A percentile compares a stretch with the other conserved stretches of the same genome.
These are phyloP conservation scores for Lathronympha strigana DNA, from an alignment of 2,888 invertebrate genomes.

Conservation along the genomic window DNA sequence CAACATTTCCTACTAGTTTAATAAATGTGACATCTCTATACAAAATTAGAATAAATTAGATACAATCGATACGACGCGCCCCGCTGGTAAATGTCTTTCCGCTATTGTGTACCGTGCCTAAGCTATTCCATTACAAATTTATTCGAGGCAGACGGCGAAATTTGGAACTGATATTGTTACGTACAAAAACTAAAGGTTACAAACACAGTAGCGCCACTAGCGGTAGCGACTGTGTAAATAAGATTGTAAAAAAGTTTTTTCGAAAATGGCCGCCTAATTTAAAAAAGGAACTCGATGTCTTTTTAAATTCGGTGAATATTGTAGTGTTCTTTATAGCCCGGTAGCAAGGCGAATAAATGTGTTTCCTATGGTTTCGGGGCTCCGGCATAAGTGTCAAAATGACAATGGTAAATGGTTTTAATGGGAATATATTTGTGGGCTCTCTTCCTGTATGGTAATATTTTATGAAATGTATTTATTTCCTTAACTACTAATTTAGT, in stretches of 20 bases:
- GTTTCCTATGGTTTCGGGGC: conserved; percentile 19
- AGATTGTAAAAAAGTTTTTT: conserved; percentile 26
- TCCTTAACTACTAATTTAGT: too few relatives aligned
- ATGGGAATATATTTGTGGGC: conserved; percentile 30
- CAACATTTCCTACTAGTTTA: conserved; percentile 42
- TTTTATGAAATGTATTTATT: too few relatives aligned
- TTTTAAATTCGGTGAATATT: conserved; percentile 38
- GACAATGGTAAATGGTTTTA: conserved; percentile 35
- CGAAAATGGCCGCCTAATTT: conserved; percentile 39
- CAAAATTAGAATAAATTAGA: conserved; percentile 46
- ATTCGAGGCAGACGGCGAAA: conserved; percentile 9
- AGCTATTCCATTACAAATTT: conserved; percentile 31
- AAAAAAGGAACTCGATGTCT: conserved; percentile 38
- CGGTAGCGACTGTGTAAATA: background rate
- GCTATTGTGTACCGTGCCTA: conserved; percentile 39
- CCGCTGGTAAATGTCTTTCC: conserved; percentile 47
- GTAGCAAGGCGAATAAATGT: conserved; percentile 35
- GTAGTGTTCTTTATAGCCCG: conserved; percentile 38
- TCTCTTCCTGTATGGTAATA: conserved; percentile 11
- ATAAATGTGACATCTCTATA: conserved; percentile 45
- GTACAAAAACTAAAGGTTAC: background rate
- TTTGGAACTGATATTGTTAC: background rate
- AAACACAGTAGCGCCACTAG: conserved; percentile 4
- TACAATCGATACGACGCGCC: conserved; percentile 42
- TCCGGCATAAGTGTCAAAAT: conserved; percentile 32